Conservation (phyloP, 1,140 invertebrate species). For the Pemphigus obesinymphae region DNA sequence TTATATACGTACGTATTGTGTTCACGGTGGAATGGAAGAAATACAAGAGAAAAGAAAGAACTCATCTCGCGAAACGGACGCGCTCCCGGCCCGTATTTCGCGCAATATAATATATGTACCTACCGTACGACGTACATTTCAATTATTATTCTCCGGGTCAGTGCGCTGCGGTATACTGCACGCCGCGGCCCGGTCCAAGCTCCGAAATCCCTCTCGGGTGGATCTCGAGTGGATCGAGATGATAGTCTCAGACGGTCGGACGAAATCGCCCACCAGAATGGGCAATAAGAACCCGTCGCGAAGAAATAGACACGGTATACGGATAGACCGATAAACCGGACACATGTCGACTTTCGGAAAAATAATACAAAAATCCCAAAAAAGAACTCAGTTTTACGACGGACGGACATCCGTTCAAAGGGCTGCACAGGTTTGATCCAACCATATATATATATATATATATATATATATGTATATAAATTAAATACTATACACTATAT, state of each 20-base stretch:
- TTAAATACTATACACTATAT: neutral
- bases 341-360: constrained; percentile 1
- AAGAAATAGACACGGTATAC: too few species aligned
- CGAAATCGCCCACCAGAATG: too few species aligned
- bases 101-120: neutral
- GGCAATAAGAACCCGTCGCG: too few species aligned
- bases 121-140: neutral
- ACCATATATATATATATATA: too few species aligned
- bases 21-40: neutral
- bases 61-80: neutral
- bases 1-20: neutral
- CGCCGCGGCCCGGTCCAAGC: neutral
- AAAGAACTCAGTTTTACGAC: neutral
- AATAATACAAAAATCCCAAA: neutral
- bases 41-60: neutral
- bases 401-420: neutral
- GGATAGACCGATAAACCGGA: neutral
- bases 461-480: neutral
- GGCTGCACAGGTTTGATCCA: too few species aligned
- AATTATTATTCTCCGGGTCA: too few species aligned
- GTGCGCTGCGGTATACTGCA: neutral
- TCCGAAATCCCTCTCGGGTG: neutral
- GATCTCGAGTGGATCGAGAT: too few species aligned
- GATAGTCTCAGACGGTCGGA: too few species aligned
- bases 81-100: neutral